phyloP scores from a whole-genome alignment of 2,888 invertebrate species.

The Coronaproctus castanopsis region DNA sequence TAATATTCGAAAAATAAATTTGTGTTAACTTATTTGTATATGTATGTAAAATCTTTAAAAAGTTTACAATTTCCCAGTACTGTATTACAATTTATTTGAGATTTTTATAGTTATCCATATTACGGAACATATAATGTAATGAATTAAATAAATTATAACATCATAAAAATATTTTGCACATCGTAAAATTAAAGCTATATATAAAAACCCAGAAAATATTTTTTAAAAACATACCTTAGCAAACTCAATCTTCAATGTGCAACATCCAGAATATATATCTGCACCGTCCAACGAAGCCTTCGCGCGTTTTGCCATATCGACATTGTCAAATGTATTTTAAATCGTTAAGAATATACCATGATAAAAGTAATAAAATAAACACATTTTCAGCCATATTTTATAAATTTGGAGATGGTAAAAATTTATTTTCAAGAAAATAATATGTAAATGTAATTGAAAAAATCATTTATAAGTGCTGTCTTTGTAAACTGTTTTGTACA shows the following conservation, averaged over 20 bases:
- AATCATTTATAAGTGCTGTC: no score
- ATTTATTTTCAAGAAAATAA: background rate
- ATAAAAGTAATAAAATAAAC: background rate
- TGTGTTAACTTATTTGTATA: no score
- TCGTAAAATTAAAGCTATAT: no score
- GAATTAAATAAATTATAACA: no score
- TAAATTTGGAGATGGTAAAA: background rate
- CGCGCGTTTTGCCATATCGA: constrained; percentile 82
- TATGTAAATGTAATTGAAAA: no score
- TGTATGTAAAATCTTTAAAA: no score
- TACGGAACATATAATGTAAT: background rate
- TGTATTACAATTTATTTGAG: background rate
- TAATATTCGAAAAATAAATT: no score
- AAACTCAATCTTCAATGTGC: constrained; percentile 95
- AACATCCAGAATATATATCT: constrained; percentile 98
- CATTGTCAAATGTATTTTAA: constrained; percentile 57
- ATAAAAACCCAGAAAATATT: no score
- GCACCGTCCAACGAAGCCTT: constrained; percentile 92
- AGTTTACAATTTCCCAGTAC: no score
- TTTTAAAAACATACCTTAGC: constrained; percentile 95
- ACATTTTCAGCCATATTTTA: background rate
- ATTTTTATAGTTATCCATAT: background rate
- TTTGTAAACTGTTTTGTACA: no score
- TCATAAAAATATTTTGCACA: no score
- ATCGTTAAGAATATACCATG: background rate